Evolutionary conservation across 2,797 vertebrate genomes (phyloP), one percentile per base, ranked within the genome.

Genomic region (Bradypodion ventrale): DNA sequence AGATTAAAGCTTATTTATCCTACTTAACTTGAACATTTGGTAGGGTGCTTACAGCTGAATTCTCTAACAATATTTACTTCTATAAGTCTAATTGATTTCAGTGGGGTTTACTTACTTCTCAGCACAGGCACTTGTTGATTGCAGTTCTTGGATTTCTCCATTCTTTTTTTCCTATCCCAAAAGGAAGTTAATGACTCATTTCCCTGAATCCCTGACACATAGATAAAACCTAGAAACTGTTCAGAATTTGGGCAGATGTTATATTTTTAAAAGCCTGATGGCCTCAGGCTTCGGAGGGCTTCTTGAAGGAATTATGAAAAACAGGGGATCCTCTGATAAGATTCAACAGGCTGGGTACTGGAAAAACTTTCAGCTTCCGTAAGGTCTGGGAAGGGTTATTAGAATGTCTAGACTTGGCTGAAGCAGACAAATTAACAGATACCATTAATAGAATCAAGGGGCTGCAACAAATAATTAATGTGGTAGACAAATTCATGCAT

Each of bases 1-100:
- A 23, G 75, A 92, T 95, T 94, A 95, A 93, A 94, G 37, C 87
- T 82, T 40, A 73, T 92, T 95, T 91, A 96, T 95, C n/a, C 95
- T 92, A 93, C 95, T 96, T 96, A 96, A 83, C 80, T 90, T 56
- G 86, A 80, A 60, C 75, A 80, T 90, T 81, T 80, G 69, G 44
- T 86, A 90, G n/a, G 63, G 15, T 49, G 75, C 72, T 69, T 88
- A 80, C 56, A 62, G 23, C 82, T 5, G 85, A 60, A 29, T 80
- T 75, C 78, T 62, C 52, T 60, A 76, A 76, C 63, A 35, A 60
- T 70, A 70, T 59, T 81, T 62, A 37, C 65, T 60, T 7, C 32
- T 52, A 63, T 29, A 69, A 76, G 52, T 35, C 52, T 19, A 15
- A 56, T 19, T 56, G 52, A 56, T 56, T 73, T 56, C 35, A 85